Evolutionary conservation across 1,140 invertebrate species (phyloP), one percentile per base, ranked within the genome.

Genomic region (Brachionus plicatilis): DNA sequence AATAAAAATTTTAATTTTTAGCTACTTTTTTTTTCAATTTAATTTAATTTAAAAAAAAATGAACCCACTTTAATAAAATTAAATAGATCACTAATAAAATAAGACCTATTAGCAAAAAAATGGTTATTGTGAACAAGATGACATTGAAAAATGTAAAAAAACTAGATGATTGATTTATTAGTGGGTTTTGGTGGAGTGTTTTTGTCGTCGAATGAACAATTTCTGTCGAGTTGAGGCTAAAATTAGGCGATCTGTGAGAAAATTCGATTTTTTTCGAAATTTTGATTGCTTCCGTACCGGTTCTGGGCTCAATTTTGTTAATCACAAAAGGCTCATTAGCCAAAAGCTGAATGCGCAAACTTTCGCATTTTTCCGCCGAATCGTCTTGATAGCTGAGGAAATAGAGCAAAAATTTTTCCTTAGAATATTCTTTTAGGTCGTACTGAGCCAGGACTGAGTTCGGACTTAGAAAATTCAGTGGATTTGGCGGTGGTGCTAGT

Each of bases 91-190:
- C n/a, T 43, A 72, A 72, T 43, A 72, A n/a, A 72, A 72, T 20
- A 72, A 72, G 68, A 72, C 68, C 68, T 43, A 72, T 72, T 20
- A 72, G 17, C 33, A 72, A 43, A 72, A 72, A 72, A 72, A 72
- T 72, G 17, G 68, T 72, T 20, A 72, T 43, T 9, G 68, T 20
- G 33, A 72, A 41, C 41, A 72, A 43, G 43, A 72, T 41, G 1
- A 72, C 20, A 72, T 72, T 72, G 9, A 72, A 72, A 72, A 72
- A 72, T 2, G 17, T 43, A 41, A 72, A 72, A 14, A 72, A 41
- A 43, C 41, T 43, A 43, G 66, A 68, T 43, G 29, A 72, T 72
- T 72, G 68, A 72, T 72, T 72, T 17, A 20, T 20, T 20, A 20
- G 41, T 43, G 33, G 17, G n/a, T 33, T 33, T 33, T 68, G 27